Conservation (phyloP, 2,888 invertebrate genomes). For the Celastrina argiolus region DNA sequence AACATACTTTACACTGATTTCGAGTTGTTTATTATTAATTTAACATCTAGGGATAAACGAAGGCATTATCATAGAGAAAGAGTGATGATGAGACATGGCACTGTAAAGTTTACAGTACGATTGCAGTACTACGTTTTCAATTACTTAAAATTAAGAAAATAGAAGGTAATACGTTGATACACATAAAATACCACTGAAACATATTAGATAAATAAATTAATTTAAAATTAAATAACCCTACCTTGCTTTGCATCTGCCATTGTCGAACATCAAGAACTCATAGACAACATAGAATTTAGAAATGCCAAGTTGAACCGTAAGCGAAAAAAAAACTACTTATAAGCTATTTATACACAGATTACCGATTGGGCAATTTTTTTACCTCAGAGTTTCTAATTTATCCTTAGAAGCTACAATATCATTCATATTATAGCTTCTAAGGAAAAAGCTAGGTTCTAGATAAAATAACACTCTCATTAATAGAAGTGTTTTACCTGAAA, state of each 20-base stretch:
- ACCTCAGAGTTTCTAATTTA: too few species aligned
- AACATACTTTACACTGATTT: neutral
- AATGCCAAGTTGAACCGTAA: too few species aligned
- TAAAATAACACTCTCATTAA: too few species aligned
- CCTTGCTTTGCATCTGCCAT: slow-evolving; percentile 77
- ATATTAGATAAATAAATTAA: neutral
- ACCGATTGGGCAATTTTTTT: too few species aligned
- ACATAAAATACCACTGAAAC: neutral
- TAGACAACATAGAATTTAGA: neutral
- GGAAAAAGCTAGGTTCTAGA: too few species aligned
- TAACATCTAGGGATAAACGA: too few species aligned
- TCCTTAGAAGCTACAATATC: too few species aligned
- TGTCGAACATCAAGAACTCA: slow-evolving; percentile 44
- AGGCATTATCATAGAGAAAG: slow-evolving; percentile 2
- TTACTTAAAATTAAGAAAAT: neutral
- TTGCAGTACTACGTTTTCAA: neutral
- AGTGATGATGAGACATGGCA: slow-evolving; percentile 15
- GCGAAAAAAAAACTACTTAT: too few species aligned
- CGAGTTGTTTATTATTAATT: too few species aligned
- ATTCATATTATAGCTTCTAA: too few species aligned
- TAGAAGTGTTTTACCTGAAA: too few species aligned
- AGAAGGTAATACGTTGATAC: neutral
- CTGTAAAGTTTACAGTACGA: neutral
- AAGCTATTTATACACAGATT: too few species aligned
- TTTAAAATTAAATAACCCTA: slow-evolving; percentile 43